Percentiles rank a stretch among this genome's conserved stretches.
Conservation (phyloP, 2,888 invertebrate species). For the Pterostichus madidus region DNA sequence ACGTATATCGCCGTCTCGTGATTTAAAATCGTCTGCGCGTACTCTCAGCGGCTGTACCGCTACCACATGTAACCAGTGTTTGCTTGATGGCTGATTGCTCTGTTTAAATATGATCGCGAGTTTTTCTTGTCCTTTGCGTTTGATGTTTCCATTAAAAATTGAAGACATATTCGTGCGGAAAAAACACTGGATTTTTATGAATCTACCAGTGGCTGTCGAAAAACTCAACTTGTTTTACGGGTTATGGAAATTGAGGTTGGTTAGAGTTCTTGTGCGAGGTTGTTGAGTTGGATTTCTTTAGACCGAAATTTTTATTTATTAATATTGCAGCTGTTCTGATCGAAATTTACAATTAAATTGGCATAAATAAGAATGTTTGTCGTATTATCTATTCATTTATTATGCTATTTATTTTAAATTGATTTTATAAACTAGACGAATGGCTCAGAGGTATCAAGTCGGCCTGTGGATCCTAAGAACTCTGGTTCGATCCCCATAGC, state of each 20-base stretch:
- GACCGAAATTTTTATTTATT: constrained; percentile 37
- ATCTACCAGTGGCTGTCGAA: constrained; percentile 56
- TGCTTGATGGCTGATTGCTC: constrained; percentile 55
- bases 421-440: no score
- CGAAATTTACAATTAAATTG: constrained; percentile 4
- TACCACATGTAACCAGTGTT: constrained; percentile 39
- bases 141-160: constrained; percentile 67
- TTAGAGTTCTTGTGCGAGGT: not conserved
- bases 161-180: constrained; percentile 62
- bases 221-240: constrained; percentile 63
- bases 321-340: constrained; percentile 12
- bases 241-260: constrained; percentile 58
- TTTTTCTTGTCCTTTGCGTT: constrained; percentile 47
- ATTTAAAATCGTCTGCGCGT: constrained; percentile 45
- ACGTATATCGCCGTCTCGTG: constrained; percentile 69
- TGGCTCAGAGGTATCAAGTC: no score
- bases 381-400: not conserved
- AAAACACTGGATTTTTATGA: constrained; percentile 62
- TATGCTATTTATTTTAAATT: no score
- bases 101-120: constrained; percentile 50
- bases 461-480: no score
- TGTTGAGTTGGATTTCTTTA: not conserved
- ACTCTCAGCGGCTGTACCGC: not conserved
- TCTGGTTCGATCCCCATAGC: no score
- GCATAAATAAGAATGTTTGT: constrained; percentile 16